A percentile compares a stretch with the other conserved stretches of the same genome.
Conservation (phyloP, 2,888 invertebrate genomes). For the Plagiodera versicolora region DNA sequence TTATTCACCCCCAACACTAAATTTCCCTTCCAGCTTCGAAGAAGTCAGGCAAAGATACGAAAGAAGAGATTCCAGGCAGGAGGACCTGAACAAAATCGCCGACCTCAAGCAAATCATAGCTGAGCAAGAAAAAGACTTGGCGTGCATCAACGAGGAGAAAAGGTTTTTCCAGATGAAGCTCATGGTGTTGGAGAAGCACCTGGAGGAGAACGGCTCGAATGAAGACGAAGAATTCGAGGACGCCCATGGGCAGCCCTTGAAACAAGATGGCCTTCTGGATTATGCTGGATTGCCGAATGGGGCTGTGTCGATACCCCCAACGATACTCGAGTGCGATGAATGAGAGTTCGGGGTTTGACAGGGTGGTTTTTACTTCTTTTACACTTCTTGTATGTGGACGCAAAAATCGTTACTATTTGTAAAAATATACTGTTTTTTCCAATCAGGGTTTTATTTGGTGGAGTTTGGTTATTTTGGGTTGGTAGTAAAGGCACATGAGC, state of each 20-base stretch:
- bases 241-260: conserved; percentile 35
- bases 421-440: neutral
- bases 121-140: conserved; percentile 61
- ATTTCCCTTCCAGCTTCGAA: conserved; percentile 58
- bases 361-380: conserved; percentile 20
- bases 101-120: conserved; percentile 61
- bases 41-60: conserved; percentile 63
- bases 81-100: conserved; percentile 60
- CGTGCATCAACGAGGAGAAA: conserved; percentile 60
- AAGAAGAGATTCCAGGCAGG: conserved; percentile 59
- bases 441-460: too few species aligned
- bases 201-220: conserved; percentile 37
- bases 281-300: conserved; percentile 20
- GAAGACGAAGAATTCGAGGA: conserved; percentile 47
- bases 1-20: too few species aligned
- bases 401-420: neutral
- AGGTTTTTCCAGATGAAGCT: conserved; percentile 61
- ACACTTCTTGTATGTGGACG: neutral
- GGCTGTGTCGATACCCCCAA: conserved; percentile 49
- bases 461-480: too few species aligned
- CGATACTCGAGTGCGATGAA: conserved; percentile 53
- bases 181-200: conserved; percentile 46
- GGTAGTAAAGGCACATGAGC: too few species aligned
- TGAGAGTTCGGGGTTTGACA: conserved; percentile 42
- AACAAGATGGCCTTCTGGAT: conserved; percentile 7